Conservation (phyloP, 2,113 vertebrate genomes). For the Chrysochloris asiatica region DNA sequence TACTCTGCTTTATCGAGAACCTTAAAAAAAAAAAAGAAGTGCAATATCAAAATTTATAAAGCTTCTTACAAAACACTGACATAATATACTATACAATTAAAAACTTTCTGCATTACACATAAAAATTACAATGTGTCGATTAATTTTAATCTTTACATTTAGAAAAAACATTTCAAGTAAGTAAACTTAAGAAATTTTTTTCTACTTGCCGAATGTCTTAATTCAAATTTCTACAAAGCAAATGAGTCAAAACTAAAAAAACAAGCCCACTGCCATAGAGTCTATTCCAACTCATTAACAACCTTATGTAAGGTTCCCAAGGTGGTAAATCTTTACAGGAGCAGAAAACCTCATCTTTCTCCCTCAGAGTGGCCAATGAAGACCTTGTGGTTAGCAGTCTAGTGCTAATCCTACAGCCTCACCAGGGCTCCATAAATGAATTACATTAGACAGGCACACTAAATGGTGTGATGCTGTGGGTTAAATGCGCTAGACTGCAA, state of each 20-base stretch:
- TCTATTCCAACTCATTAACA: too few relatives aligned
- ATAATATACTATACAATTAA: not conserved
- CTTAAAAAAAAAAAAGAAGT: constrained; percentile 80
- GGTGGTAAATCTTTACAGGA: too few relatives aligned
- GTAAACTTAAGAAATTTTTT: not conserved
- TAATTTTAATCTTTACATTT: constrained; percentile 40
- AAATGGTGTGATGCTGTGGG: too few relatives aligned
- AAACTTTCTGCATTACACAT: constrained; percentile 23
- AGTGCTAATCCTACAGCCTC: too few relatives aligned
- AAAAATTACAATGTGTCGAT: constrained; percentile 30
- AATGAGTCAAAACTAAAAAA: constrained; percentile 4
- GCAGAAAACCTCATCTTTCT: too few relatives aligned
- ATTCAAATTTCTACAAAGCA: constrained; percentile 31
- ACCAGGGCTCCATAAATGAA: too few relatives aligned
- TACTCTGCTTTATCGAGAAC: constrained; percentile 95
- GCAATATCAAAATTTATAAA: constrained; percentile 33
- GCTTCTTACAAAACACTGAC: not conserved
- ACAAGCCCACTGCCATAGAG: too few relatives aligned
- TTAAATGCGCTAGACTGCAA: too few relatives aligned
- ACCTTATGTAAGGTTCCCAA: too few relatives aligned
- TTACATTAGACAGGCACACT: constrained; percentile 7
- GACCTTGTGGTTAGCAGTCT: too few relatives aligned
- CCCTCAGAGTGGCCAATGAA: too few relatives aligned
- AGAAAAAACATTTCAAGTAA: constrained; percentile 32
- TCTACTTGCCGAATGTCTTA: not conserved